These are phyloP conservation scores for Cynaeus angustus DNA, from an alignment of 2,888 invertebrate species.

Conservation along the genomic window DNA sequence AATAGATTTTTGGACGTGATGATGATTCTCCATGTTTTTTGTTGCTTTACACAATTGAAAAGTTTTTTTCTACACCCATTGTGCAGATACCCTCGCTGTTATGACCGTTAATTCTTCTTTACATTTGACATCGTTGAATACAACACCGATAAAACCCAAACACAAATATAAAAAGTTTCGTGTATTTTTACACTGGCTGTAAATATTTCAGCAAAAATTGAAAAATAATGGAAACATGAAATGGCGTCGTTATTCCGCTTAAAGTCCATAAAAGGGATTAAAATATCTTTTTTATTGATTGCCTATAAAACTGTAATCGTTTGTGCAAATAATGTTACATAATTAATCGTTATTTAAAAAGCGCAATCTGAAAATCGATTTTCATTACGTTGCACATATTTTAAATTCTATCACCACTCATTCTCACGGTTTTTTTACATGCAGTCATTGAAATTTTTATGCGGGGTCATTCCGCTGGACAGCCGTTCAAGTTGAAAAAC, in stretches of 20 bases:
- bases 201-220: neutral
- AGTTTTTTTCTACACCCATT: no score
- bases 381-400: neutral
- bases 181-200: neutral
- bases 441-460: neutral
- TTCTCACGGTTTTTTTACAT: neutral
- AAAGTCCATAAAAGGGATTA: constrained; percentile 2
- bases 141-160: no score
- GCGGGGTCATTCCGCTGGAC: neutral
- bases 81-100: no score
- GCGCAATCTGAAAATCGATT: neutral
- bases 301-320: neutral
- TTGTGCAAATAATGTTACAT: no score
- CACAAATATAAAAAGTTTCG: neutral
- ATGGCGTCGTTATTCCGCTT: neutral
- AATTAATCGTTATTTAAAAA: neutral
- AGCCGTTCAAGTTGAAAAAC: neutral
- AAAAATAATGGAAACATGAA: neutral
- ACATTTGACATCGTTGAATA: no score
- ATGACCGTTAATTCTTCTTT: no score
- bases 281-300: constrained; percentile 4
- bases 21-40: no score
- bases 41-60: no score
- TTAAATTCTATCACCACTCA: neutral
- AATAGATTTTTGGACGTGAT: no score